phyloP scores from a whole-genome alignment of 2,797 vertebrate genomes.

The Leuciscus waleckii region DNA sequence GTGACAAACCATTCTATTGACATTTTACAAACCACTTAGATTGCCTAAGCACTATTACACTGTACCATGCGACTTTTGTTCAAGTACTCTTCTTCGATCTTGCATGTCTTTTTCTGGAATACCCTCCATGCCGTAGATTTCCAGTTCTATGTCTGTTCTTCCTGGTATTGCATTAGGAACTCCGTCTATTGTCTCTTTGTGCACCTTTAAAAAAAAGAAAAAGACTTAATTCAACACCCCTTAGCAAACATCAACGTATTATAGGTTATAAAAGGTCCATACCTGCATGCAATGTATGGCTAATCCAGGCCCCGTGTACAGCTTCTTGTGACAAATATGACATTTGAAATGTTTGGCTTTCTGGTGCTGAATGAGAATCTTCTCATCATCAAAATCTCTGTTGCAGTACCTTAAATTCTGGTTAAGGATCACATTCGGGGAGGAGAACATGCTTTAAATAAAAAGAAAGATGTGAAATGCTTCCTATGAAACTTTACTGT shows the following conservation, averaged over 20 bases:
- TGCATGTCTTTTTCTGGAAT: conserved; percentile 99
- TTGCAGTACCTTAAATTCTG: conserved; percentile 90
- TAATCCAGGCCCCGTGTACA: conserved; percentile 96
- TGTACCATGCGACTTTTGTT: conserved; percentile 96
- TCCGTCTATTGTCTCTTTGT: conserved; percentile 98
- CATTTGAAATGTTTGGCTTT: conserved; percentile 99
- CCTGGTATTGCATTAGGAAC: conserved; percentile 99
- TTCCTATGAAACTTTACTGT: background rate
- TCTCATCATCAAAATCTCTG: conserved; percentile 98
- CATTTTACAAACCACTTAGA: background rate
- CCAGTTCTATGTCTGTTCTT: conserved; percentile 95
- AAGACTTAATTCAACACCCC: background rate
- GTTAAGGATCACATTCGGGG: conserved; percentile 62
- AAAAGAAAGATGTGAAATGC: background rate
- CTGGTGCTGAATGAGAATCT: conserved; percentile 98
- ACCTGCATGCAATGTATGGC: conserved; percentile 99
- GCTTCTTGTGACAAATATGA: conserved; percentile 98
- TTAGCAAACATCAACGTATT: background rate
- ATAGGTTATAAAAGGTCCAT: background rate
- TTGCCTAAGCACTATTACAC: background rate
- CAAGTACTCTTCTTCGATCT: conserved; percentile 90
- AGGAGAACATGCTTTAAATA: background rate
- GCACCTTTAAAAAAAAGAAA: conserved; percentile 81
- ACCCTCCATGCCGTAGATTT: conserved; percentile 99
- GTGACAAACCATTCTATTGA: background rate